phyloP scores from a whole-genome alignment of 2,113 vertebrate species.

The Takifugu flavidus region DNA sequence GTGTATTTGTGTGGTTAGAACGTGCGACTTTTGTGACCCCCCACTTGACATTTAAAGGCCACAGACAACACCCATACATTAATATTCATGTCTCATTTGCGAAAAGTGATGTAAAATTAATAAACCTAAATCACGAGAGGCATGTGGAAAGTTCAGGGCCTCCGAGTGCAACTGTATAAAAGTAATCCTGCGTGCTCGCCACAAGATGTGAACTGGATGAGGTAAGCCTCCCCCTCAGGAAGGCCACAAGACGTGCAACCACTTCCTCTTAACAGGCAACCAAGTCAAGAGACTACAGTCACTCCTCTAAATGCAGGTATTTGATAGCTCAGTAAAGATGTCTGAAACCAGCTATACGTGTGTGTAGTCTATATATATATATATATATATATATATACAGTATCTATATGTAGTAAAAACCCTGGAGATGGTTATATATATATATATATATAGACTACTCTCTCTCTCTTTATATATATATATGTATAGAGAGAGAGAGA shows the following conservation, averaged over 20 bases:
- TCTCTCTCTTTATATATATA: too few relatives aligned
- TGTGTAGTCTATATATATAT: too few relatives aligned
- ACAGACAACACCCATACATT: constrained; percentile 1
- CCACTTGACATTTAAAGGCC: constrained; percentile 13
- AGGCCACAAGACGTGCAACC: constrained; percentile 55
- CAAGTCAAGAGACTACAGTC: not conserved
- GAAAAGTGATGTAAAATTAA: not conserved
- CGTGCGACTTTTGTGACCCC: constrained; percentile 5
- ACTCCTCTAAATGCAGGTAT: too few relatives aligned
- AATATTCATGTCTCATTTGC: not conserved
- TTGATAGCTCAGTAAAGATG: too few relatives aligned
- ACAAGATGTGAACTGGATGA: constrained; percentile 57
- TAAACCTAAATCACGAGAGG: not conserved
- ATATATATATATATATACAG: too few relatives aligned
- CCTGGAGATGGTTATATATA: too few relatives aligned
- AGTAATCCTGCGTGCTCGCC: constrained; percentile 37
- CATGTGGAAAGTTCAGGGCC: constrained; percentile 41
- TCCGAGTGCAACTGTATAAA: constrained; percentile 33
- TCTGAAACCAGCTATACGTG: too few relatives aligned
- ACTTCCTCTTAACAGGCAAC: constrained; percentile 56
- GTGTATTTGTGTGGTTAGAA: constrained; percentile 7
- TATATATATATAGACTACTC: too few relatives aligned
- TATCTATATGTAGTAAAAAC: too few relatives aligned
- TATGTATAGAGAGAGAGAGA: too few relatives aligned
- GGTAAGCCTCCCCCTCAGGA: constrained; percentile 38